Conservation (phyloP, 2,113 vertebrate species). For the Sinocyclocheilus rhinocerous region DNA sequence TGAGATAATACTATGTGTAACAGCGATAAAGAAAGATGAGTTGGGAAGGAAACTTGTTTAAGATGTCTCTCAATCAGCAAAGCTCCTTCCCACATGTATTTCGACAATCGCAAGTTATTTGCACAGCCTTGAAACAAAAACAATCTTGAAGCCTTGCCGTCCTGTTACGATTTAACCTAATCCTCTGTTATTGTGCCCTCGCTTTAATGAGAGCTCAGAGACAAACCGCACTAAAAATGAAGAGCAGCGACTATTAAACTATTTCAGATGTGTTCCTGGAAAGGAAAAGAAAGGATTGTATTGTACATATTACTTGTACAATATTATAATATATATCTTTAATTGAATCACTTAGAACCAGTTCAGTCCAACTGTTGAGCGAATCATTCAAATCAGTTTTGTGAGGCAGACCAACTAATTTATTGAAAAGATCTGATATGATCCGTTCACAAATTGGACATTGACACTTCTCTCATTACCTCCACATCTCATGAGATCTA, state of each 20-base stretch:
- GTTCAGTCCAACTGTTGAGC: too few species aligned
- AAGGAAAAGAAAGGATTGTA: not conserved
- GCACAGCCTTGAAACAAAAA: not conserved
- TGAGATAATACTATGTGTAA: not conserved
- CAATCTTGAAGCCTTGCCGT: not conserved
- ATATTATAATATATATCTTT: not conserved
- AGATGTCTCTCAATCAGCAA: not conserved
- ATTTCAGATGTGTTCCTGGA: not conserved
- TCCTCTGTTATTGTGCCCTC: not conserved
- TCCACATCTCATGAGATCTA: too few species aligned
- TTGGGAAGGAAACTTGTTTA: not conserved
- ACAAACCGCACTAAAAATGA: not conserved
- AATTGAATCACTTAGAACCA: too few species aligned
- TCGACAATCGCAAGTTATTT: not conserved
- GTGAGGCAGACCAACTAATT: too few species aligned
- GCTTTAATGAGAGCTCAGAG: constrained; percentile 1
- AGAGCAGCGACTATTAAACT: not conserved
- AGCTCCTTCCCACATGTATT: not conserved
- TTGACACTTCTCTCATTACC: too few species aligned
- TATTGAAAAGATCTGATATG: too few species aligned
- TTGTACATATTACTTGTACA: not conserved
- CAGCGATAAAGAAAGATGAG: not conserved
- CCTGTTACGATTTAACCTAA: not conserved
- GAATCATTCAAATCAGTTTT: too few species aligned
- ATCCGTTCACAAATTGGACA: too few species aligned